Base-by-base conservation (phyloP, 2,797 vertebrate genomes). In the Pelochelys cantorii region DNA sequence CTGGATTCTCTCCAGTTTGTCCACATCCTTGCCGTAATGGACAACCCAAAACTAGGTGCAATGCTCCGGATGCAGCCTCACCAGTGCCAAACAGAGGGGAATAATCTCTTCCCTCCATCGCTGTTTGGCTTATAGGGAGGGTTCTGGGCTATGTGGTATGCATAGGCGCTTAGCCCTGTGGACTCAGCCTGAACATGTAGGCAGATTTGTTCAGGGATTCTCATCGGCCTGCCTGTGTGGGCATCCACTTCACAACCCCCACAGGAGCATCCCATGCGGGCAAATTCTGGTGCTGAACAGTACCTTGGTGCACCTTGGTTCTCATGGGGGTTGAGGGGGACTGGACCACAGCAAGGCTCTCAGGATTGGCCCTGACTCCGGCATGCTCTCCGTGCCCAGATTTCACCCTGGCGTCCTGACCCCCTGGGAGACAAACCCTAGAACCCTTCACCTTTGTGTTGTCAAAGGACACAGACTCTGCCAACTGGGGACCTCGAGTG, bases 401-500 rank as follows among this genome's bases (percentile, higher is more conserved):
- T 20, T 37, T 71, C 65, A 71, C n/a, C 3, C 20, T 34, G 22
- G n/a, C 34, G 34, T 71, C 34, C 18, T 17, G 20, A 37, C 8
- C 18, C 18, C 23, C 7, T 52, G 4, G 7, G 42, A 75, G 23
- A 48, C 42, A 75, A 10, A 75, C 22, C 37, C 42, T 22, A 75
- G 42, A 77, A 52, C 48, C 25, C 74, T 29, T 48, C 42, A 75
- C 13, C 42, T 77, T 75, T 77, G 7, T 77, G 11, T 15, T 65
- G 65, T 84, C 11, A 29, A 0, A 57, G 34, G 7, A 31, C 31
- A 0, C 8, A 1, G 0, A 0, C 71, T 57, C 57, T 11, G 4
- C 0, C 56, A 12, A 13, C 0, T 65, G 78, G 31, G 5, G 81
- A 12, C 18, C 5, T 3, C 54, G 62, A 82, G 34, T 0, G 2